Conservation (phyloP, 2,797 vertebrate species). For the Urophycis tenuis region DNA sequence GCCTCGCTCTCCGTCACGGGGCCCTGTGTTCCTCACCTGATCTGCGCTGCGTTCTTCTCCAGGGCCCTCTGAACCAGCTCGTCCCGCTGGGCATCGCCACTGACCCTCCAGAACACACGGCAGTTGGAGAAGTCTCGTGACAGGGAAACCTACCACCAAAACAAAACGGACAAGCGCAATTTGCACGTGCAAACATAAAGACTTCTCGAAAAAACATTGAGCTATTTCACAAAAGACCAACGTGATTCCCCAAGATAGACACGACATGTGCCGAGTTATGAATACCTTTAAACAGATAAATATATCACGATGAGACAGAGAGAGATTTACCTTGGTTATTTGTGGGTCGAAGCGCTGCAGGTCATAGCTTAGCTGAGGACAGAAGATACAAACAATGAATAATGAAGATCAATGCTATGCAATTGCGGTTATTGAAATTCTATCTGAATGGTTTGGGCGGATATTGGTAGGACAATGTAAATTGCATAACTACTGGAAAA, state of each 20-base stretch:
- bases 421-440: neutral
- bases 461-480: neutral
- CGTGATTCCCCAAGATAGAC: slow-evolving; percentile 28
- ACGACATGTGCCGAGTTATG: neutral
- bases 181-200: neutral
- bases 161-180: neutral
- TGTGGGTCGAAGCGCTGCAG: slow-evolving; percentile 36
- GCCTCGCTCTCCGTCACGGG: neutral
- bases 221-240: neutral
- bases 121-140: slow-evolving; percentile 71
- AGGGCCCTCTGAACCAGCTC: slow-evolving; percentile 54
- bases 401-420: neutral
- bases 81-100: slow-evolving; percentile 50
- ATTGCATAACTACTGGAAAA: neutral
- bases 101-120: slow-evolving; percentile 75
- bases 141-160: slow-evolving; percentile 70
- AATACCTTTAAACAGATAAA: neutral
- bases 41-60: slow-evolving; percentile 55
- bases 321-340: slow-evolving; percentile 43
- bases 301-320: neutral
- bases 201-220: neutral
- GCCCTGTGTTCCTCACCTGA: slow-evolving; percentile 60
- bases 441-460: neutral
- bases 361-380: slow-evolving; percentile 14
- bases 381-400: neutral